Evolutionary conservation across 2,888 invertebrate species (phyloP).

Genomic region (Leptinotarsa peninsularis): DNA sequence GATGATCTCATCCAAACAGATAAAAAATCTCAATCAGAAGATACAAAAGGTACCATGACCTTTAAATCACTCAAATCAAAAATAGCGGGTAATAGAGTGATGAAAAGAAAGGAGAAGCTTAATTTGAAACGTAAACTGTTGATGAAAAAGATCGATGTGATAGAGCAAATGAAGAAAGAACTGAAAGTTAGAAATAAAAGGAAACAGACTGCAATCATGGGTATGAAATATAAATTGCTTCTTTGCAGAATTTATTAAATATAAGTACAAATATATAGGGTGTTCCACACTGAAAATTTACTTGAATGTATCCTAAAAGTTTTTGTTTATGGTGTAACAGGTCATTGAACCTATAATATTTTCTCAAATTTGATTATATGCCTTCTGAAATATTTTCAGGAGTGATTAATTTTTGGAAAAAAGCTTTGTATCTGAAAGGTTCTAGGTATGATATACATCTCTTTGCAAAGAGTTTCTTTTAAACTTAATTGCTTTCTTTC

Average conservation of each 20-base stretch:
- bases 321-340: too few species aligned
- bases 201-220: conserved; percentile 55
- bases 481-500: too few species aligned
- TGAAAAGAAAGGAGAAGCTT: conserved; percentile 60
- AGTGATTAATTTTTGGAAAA: too few species aligned
- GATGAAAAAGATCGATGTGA: conserved; percentile 57
- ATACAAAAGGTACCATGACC: conserved; percentile 56
- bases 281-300: too few species aligned
- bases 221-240: neutral
- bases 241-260: neutral
- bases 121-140: conserved; percentile 56
- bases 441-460: too few species aligned
- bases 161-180: conserved; percentile 57
- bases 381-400: too few species aligned
- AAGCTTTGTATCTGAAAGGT: too few species aligned
- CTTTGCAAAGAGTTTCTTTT: too few species aligned
- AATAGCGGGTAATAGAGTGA: conserved; percentile 42
- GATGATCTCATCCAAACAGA: conserved; percentile 2
- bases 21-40: conserved; percentile 43
- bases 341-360: too few species aligned
- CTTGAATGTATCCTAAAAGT: too few species aligned
- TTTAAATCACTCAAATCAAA: conserved; percentile 58
- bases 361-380: too few species aligned
- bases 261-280: too few species aligned
- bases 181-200: conserved; percentile 54